A percentile compares a stretch with the other conserved stretches of the same genome.
Conservation (phyloP, 2,888 invertebrate genomes). For the Andrena bucephala region DNA sequence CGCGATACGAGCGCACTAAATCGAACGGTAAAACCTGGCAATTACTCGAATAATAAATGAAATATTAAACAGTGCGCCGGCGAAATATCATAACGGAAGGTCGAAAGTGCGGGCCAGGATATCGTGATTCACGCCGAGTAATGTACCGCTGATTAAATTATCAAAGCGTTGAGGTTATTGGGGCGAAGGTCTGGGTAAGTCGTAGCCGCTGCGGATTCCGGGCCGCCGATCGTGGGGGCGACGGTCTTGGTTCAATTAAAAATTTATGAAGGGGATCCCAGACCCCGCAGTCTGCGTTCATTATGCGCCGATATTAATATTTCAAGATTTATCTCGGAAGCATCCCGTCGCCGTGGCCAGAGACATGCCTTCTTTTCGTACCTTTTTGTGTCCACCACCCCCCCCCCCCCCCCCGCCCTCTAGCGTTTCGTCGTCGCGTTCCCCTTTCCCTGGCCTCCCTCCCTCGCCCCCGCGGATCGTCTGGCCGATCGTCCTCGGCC, state of each 20-base stretch:
- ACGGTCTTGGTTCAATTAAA: conserved; percentile 57
- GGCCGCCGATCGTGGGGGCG: conserved; percentile 31
- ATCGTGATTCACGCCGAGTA: conserved; percentile 43
- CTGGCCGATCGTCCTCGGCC: neutral
- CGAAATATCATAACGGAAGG: conserved; percentile 26
- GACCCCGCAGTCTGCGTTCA: conserved; percentile 30
- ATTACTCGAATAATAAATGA: conserved; percentile 12
- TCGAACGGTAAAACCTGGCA: neutral
- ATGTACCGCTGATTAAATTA: conserved; percentile 65
- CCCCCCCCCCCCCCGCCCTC: neutral
- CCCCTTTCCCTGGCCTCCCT: neutral
- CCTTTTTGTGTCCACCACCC: neutral
- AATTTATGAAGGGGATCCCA: conserved; percentile 58
- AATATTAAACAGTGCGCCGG: conserved; percentile 3
- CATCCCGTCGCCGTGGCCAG: conserved; percentile 11
- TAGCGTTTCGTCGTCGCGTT: neutral
- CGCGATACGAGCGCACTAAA: neutral
- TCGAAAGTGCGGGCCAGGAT: conserved; percentile 31
- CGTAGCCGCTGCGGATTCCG: conserved; percentile 48
- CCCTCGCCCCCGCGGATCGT: neutral
- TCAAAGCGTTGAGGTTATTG: conserved; percentile 62
- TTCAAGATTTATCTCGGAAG: conserved; percentile 51
- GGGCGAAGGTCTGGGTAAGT: conserved; percentile 55
- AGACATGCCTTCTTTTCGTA: neutral
- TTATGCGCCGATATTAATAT: conserved; percentile 61